Base-by-base conservation (phyloP, 2,113 vertebrate genomes). In the Martes martes region DNA sequence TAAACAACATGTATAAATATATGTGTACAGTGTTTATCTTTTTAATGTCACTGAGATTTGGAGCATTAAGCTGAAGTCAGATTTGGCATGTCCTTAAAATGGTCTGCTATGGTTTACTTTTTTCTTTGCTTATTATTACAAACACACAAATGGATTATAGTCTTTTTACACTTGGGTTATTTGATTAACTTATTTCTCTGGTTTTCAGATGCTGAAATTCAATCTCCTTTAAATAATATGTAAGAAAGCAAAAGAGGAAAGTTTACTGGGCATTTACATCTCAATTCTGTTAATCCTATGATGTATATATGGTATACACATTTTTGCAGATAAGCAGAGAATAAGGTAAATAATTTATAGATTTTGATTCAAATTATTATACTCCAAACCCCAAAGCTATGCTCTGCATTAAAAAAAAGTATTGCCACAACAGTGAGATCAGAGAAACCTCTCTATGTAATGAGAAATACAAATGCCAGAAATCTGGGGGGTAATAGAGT, bases 131-230 rank as follows among this genome's bases (percentile, higher is more conserved):
- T 52, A 74, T 28, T 80, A 59, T 55, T 89, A 84, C 52, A 94
- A 86, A 73, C 81, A 36, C 36, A 84, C 76, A 95, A 85, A 79
- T 71, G 59, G 45, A 73, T 86, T 91, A 80, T 18, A 67, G 13
- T 80, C 21, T 86, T 55, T 90, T 94, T 87, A 73, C 24, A 55
- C 47, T 94, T 87, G 42, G 45, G 28, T 86, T 90, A 90, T 57
- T 59, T 87, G 74, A 67, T 47, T 91, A 81, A 94, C 57, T 63
- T 89, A 90, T 84, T 84, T 96, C 55, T 96, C 79, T 73, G 80
- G 71, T 65, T 74, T 94, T 91, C 92, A 94, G 45, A 81, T 39
- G 76, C 74, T 81, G 65, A 94, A 91, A 82, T 87, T 91, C 45
- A 90, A 2, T 47, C 36, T 87, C 55, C 28, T 91, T 73, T 94